phyloP scores from a whole-genome alignment of 2,113 vertebrate species.

The Leptosomus discolor region DNA sequence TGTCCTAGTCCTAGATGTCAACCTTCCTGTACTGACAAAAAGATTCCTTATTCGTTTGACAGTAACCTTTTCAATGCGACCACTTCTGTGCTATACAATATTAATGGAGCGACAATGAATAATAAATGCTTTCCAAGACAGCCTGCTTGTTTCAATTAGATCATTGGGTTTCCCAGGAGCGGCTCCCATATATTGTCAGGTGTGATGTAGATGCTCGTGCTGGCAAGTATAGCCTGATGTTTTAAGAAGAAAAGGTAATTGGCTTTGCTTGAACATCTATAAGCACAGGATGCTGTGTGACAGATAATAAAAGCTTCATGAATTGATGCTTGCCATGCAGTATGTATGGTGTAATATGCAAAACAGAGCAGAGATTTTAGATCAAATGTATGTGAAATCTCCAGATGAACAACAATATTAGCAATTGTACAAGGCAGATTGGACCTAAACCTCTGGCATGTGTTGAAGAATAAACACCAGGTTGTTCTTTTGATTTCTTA shows the following conservation, averaged over 20 bases:
- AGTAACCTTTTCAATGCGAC: slow-evolving; percentile 26
- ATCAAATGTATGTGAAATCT: background rate
- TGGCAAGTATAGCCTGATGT: background rate
- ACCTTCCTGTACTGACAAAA: slow-evolving; percentile 48
- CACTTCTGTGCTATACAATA: background rate
- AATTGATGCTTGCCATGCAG: background rate
- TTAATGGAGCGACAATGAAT: slow-evolving; percentile 26
- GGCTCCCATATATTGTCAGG: background rate
- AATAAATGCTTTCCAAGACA: slow-evolving; percentile 16
- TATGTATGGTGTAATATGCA: background rate
- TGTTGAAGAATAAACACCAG: background rate
- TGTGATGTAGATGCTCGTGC: background rate
- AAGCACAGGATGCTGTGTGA: background rate
- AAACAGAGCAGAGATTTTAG: background rate
- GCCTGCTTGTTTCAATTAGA: slow-evolving; percentile 19
- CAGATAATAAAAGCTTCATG: background rate
- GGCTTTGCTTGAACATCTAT: background rate
- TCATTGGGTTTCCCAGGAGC: background rate
- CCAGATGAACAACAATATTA: background rate
- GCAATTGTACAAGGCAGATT: background rate
- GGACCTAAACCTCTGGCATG: background rate
- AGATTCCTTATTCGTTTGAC: background rate
- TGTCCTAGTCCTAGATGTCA: background rate
- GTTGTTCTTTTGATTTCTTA: background rate
- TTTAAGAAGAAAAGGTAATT: background rate